Percentiles rank a stretch among this genome's conserved stretches.
Conservation (phyloP, 2,888 invertebrate species). For the Polia nebulosa region DNA sequence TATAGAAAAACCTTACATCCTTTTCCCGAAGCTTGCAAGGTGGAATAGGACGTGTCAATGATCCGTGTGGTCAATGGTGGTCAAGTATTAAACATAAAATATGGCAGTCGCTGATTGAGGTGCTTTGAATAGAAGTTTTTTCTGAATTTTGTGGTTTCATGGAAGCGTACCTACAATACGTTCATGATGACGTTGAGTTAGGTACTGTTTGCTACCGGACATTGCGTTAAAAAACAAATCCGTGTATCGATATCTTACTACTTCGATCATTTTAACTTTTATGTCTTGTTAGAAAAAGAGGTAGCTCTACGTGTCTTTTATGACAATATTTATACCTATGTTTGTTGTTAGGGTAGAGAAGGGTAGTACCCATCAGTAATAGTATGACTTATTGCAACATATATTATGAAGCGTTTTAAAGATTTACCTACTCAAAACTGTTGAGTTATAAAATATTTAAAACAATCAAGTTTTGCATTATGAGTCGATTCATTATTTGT, state of each 20-base stretch:
- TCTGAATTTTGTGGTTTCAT: slow-evolving; percentile 40
- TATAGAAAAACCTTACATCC: slow-evolving; percentile 17
- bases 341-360: no score
- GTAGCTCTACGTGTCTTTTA: not conserved
- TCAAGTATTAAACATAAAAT: slow-evolving; percentile 27
- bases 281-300: not conserved
- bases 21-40: slow-evolving; percentile 22
- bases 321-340: no score
- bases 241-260: not conserved
- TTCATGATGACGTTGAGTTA: slow-evolving; percentile 16
- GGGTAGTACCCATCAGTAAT: no score
- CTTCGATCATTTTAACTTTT: slow-evolving; percentile 1
- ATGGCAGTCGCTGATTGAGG: slow-evolving; percentile 15
- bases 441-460: no score
- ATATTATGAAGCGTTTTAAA: no score
- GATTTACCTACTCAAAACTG: no score
- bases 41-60: slow-evolving; percentile 44
- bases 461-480: no score
- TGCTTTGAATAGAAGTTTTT: slow-evolving; percentile 37
- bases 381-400: no score
- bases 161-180: slow-evolving; percentile 6
- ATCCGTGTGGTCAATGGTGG: slow-evolving; percentile 39
- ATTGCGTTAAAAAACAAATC: slow-evolving; percentile 9
- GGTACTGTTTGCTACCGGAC: slow-evolving; percentile 30
- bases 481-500: no score